Conservation (phyloP, 2,888 invertebrate genomes). For the Chesias legatella region DNA sequence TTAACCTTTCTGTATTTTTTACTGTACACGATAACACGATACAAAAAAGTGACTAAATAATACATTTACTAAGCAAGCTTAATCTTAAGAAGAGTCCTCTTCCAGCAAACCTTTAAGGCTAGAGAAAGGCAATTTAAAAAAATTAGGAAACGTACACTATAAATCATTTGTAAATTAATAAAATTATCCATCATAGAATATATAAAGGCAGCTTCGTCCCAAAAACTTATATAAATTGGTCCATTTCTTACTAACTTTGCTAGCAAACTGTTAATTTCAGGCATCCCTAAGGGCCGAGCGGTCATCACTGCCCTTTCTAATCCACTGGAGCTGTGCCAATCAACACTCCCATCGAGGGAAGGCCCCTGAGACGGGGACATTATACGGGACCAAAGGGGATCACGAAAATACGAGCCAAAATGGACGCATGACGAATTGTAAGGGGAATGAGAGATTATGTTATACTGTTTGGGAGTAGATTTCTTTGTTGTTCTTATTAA, state of each 20-base stretch:
- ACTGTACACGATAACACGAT: too few species aligned
- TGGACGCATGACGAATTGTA: slow-evolving; percentile 43
- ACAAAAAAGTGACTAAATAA: too few species aligned
- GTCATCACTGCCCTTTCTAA: slow-evolving; percentile 64
- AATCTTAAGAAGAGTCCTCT: too few species aligned
- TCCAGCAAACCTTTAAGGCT: too few species aligned
- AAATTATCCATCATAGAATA: too few species aligned
- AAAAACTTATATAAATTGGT: slow-evolving; percentile 7
- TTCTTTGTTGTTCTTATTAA: not conserved
- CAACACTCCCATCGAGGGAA: slow-evolving; percentile 60
- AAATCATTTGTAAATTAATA: too few species aligned
- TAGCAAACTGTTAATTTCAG: slow-evolving; percentile 56
- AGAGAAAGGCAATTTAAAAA: too few species aligned
- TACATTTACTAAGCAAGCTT: too few species aligned
- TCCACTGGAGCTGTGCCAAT: slow-evolving; percentile 71
- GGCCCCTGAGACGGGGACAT: slow-evolving; percentile 40
- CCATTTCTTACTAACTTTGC: slow-evolving; percentile 22
- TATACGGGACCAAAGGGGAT: slow-evolving; percentile 27
- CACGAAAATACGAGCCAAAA: slow-evolving; percentile 36
- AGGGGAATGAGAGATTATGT: slow-evolving; percentile 32
- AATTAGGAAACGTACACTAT: too few species aligned
- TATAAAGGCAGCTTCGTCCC: too few species aligned
- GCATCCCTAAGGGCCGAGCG: slow-evolving; percentile 62
- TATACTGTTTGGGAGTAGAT: slow-evolving; percentile 5
- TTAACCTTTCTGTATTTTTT: too few species aligned